Evolutionary conservation across 2,797 vertebrate genomes (phyloP).

Genomic region (Xiphophorus birchmanni): DNA sequence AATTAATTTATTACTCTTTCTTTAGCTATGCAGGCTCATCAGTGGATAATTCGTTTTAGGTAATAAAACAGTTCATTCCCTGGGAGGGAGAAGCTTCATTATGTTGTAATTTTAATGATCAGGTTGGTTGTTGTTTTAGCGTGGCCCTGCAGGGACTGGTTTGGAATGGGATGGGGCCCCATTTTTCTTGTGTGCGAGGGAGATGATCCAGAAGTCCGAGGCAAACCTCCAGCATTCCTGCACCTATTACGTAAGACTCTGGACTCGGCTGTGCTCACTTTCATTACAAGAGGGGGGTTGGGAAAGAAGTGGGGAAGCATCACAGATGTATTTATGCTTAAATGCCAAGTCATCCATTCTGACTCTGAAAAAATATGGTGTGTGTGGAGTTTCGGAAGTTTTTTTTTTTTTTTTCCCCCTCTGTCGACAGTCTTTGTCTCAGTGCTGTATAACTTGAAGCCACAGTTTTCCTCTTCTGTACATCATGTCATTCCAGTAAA

Average conservation of each 20-base stretch:
- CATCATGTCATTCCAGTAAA: slow-evolving; percentile 1
- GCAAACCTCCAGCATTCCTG: slow-evolving; percentile 75
- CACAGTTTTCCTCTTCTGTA: background rate
- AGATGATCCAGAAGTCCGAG: slow-evolving; percentile 52
- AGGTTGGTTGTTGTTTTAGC: background rate
- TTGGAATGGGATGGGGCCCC: slow-evolving; percentile 30
- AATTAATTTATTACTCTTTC: slow-evolving; percentile 46
- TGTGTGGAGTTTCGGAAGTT: background rate
- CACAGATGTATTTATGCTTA: background rate
- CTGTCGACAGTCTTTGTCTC: background rate
- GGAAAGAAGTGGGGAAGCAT: background rate
- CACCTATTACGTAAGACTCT: slow-evolving; percentile 65
- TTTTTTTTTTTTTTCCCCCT: background rate
- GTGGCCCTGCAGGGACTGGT: slow-evolving; percentile 5
- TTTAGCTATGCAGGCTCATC: slow-evolving; percentile 12
- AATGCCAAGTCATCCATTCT: background rate
- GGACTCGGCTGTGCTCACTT: slow-evolving; percentile 28
- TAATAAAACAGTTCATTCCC: slow-evolving; percentile 40
- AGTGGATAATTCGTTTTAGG: slow-evolving; percentile 19
- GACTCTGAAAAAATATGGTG: background rate
- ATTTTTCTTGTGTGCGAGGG: slow-evolving; percentile 20
- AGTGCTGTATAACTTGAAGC: background rate
- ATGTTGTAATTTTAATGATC: background rate
- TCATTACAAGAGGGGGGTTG: slow-evolving; percentile 31
- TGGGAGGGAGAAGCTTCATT: background rate